Conservation (phyloP, 2,113 vertebrate species). For the Oreotrochilus melanogaster region DNA sequence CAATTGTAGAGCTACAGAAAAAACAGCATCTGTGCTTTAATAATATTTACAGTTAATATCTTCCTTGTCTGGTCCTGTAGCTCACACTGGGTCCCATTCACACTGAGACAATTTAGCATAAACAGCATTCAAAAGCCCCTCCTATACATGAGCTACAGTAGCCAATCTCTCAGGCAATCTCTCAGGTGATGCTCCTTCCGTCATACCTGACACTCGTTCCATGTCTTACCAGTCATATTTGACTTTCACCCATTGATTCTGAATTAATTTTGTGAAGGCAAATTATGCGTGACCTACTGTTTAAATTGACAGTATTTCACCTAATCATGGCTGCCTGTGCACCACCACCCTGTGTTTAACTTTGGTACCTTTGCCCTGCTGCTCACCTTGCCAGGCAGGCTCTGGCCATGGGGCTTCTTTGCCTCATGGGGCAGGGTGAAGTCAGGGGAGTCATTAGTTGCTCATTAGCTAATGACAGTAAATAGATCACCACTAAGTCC, state of each 20-base stretch:
- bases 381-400: not conserved
- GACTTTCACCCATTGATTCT: not conserved
- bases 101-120: not conserved
- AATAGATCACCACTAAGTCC: not conserved
- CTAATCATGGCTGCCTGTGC: not conserved
- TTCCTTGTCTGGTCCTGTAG: not conserved
- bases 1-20: not conserved
- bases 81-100: rapidly evolving
- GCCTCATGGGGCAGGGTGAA: not conserved
- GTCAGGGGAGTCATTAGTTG: not conserved
- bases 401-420: rapidly evolving
- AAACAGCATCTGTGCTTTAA: constrained; percentile 10
- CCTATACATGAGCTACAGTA: not conserved
- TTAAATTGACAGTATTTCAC: not conserved
- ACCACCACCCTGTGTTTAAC: not conserved
- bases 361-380: not conserved
- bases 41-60: not conserved
- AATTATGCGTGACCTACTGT: not conserved
- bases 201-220: not conserved
- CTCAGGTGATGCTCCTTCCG: not conserved
- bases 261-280: not conserved
- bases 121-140: not conserved
- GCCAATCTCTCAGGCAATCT: not conserved
- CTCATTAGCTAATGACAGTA: constrained; percentile 7
- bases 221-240: not conserved